Evolutionary conservation across 1,140 invertebrate species (phyloP).

Genomic region (Saccostrea cuccullata): DNA sequence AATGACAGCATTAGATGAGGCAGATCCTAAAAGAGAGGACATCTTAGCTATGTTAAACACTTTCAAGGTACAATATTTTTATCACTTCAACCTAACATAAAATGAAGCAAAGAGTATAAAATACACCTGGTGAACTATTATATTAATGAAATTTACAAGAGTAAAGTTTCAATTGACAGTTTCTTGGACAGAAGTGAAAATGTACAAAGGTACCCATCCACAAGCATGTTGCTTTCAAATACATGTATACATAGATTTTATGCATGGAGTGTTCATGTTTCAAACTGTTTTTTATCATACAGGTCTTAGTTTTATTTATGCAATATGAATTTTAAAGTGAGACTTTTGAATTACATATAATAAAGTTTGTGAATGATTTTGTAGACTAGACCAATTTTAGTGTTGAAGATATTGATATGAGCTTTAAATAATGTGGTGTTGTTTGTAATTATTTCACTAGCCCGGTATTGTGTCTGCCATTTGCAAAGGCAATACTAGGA

Average conservation of each 20-base stretch:
- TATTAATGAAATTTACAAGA: neutral
- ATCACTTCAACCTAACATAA: neutral
- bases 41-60: constrained; percentile 58
- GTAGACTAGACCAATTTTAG: neutral
- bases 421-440: constrained; percentile 38
- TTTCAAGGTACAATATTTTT: constrained; percentile 55
- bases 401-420: neutral
- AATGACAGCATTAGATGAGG: constrained; percentile 58
- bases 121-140: no score
- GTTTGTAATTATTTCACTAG: constrained; percentile 46
- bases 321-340: neutral
- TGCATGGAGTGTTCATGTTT: neutral
- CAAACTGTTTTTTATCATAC: neutral
- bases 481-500: constrained; percentile 45
- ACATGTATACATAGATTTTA: neutral
- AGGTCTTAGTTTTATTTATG: neutral
- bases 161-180: neutral
- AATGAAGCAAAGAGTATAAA: no score
- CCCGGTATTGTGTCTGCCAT: constrained; percentile 52
- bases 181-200: neutral
- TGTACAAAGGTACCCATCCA: neutral
- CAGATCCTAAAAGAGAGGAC: constrained; percentile 43
- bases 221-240: neutral
- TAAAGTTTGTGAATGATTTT: neutral
- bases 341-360: neutral